Conservation (phyloP, 2,797 vertebrate species). For the Girardinus metallicus region DNA sequence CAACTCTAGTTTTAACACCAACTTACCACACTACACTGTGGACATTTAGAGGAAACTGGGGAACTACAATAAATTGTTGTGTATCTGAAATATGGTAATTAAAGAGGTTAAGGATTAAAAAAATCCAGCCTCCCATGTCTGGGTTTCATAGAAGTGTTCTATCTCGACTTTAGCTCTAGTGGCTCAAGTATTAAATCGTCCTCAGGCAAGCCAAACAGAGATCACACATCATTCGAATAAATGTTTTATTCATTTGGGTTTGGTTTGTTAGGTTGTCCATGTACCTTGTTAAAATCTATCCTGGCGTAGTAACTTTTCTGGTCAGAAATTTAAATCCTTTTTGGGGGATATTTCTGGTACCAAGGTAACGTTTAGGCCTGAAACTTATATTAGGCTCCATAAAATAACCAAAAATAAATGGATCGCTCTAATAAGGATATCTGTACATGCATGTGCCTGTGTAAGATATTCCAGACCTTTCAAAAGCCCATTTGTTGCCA, state of each 20-base stretch:
- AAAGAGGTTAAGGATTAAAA: constrained; percentile 10
- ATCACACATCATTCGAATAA: constrained; percentile 54
- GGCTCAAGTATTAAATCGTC: constrained; percentile 35
- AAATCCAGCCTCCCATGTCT: constrained; percentile 29
- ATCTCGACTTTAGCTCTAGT: constrained; percentile 33
- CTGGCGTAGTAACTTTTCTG: neutral
- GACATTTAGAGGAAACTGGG: neutral
- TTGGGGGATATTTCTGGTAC: neutral
- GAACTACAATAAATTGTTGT: neutral
- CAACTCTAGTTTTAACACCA: neutral
- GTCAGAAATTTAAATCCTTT: neutral
- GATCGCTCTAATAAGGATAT: constrained; percentile 3
- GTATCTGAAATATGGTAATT: neutral
- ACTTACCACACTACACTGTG: neutral
- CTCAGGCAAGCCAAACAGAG: constrained; percentile 36
- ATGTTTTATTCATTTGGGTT: constrained; percentile 30
- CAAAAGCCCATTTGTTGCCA: constrained; percentile 57
- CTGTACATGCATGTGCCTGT: constrained; percentile 15
- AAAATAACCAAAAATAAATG: neutral
- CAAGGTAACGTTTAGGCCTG: neutral
- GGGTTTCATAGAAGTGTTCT: constrained; percentile 30
- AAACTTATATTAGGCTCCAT: neutral
- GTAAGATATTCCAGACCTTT: constrained; percentile 46
- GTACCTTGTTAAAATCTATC: neutral
- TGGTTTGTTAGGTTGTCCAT: constrained; percentile 22